phyloP scores from a whole-genome alignment of 1,140 invertebrate genomes.

The Hypsibius dujardini region DNA sequence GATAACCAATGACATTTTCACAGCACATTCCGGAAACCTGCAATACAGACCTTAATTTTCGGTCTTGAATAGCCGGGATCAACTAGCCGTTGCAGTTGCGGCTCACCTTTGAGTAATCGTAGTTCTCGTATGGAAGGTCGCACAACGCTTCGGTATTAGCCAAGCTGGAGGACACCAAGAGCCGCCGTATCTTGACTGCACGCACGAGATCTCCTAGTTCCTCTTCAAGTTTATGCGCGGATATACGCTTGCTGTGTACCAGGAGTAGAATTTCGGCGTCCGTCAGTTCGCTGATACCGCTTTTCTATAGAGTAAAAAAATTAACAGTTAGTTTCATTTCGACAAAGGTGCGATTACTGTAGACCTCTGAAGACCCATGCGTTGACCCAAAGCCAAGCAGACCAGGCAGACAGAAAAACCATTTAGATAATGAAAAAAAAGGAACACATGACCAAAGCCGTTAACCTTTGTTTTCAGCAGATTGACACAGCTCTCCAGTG shows the following conservation, averaged over 20 bases:
- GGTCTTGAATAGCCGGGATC: not conserved
- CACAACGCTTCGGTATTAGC: conserved; percentile 36
- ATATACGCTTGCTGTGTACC: conserved; percentile 53
- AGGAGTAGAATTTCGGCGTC: conserved; percentile 66
- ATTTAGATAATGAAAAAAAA: too few species aligned
- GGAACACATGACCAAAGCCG: too few species aligned
- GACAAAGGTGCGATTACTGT: too few species aligned
- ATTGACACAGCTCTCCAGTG: not conserved
- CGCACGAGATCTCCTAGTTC: conserved; percentile 58
- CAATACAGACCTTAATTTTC: conserved; percentile 21
- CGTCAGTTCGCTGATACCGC: conserved; percentile 37
- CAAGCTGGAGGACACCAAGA: conserved; percentile 22
- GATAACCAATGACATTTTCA: conserved; percentile 94
- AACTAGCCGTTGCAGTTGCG: not conserved
- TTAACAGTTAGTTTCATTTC: too few species aligned
- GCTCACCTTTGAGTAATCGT: conserved; percentile 62
- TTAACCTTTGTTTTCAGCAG: too few species aligned
- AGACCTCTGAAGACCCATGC: too few species aligned
- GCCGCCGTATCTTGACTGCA: conserved; percentile 57
- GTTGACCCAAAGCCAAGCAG: too few species aligned
- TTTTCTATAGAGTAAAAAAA: not conserved
- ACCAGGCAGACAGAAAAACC: too few species aligned
- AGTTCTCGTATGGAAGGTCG: conserved; percentile 60
- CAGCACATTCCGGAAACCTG: conserved; percentile 82
- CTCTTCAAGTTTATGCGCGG: conserved; percentile 64